phyloP scores from a whole-genome alignment of 2,113 vertebrate species.

The Romanogobio albipinnatus region DNA sequence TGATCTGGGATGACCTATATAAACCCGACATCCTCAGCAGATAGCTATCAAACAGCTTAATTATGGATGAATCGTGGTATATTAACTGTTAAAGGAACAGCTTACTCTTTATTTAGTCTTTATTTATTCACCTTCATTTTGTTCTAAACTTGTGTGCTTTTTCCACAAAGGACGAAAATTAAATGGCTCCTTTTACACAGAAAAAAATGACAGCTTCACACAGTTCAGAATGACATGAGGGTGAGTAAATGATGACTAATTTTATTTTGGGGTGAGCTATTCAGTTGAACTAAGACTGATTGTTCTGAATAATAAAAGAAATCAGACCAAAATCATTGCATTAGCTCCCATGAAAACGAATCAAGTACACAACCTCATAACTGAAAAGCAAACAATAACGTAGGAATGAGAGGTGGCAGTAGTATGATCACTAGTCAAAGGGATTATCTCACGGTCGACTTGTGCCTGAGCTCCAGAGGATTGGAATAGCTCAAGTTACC shows the following conservation, averaged over 20 bases:
- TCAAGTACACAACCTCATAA: background rate
- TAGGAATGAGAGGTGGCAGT: background rate
- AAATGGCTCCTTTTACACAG: background rate
- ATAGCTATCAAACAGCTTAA: background rate
- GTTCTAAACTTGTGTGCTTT: background rate
- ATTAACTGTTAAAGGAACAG: background rate
- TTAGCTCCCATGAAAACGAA: background rate
- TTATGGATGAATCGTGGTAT: background rate
- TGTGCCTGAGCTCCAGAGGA: slow-evolving; percentile 45
- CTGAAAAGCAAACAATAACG: background rate
- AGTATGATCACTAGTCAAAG: background rate
- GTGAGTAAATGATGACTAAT: background rate
- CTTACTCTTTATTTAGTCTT: background rate
- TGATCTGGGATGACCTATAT: background rate
- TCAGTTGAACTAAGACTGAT: background rate
- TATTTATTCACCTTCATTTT: background rate
- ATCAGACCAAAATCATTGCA: background rate
- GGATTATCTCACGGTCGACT: background rate
- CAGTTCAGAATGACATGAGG: background rate
- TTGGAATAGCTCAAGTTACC: slow-evolving; percentile 43
- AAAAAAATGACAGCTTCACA: too few species aligned
- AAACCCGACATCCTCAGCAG: background rate
- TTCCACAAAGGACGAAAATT: background rate
- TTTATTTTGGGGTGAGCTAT: background rate
- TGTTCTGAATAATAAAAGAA: background rate